Evolutionary conservation across 2,888 invertebrate species (phyloP), one percentile per base, ranked within the genome.

Genomic region (Chesias legatella): DNA sequence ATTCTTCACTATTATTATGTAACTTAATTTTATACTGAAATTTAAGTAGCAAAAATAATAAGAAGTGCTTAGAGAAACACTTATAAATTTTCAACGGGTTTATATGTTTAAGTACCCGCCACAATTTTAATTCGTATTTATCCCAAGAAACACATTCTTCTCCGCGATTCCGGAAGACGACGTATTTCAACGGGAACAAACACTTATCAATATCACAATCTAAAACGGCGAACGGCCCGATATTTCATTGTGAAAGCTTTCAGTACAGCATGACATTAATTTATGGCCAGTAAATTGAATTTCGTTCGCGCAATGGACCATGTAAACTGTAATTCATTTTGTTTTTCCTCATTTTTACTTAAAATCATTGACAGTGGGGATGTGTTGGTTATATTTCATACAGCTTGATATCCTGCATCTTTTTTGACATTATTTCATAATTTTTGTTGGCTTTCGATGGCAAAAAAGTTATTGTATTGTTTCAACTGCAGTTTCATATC

Each of bases 241-340:
- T 70, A 67, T 65, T 66, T 70, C 67, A 67, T 59, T 66, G 57
- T 58, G 61, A 69, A 64, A 62, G 66, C 67, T 61, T 66, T 59
- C 43, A 38, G 53, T 60, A 53, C 48, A 51, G 51, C 56, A 50
- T 51, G 58, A 51, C 60, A 58, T 54, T 63, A 65, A 68, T 71
- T 64, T 67, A 67, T 69, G 52, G 61, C 44, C 49, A 54, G 61
- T 54, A 70, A 71, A 73, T 73, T 68, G 72, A 69, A 68, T 73
- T 69, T 65, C 58, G 56, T 52, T 56, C 51, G 58, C 45, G 62
- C 53, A 62, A 58, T 56, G 60, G 50, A 39, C 63, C 59, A 41
- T 66, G 53, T 67, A 46, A 62, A 51, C 58, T 56, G 54, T 51
- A 49, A 43, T 56, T 53, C 35, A 49, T 38, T 42, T 50, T 35